Base-by-base conservation (phyloP, 2,888 invertebrate species). In the Agonopterix subpropinquella region DNA sequence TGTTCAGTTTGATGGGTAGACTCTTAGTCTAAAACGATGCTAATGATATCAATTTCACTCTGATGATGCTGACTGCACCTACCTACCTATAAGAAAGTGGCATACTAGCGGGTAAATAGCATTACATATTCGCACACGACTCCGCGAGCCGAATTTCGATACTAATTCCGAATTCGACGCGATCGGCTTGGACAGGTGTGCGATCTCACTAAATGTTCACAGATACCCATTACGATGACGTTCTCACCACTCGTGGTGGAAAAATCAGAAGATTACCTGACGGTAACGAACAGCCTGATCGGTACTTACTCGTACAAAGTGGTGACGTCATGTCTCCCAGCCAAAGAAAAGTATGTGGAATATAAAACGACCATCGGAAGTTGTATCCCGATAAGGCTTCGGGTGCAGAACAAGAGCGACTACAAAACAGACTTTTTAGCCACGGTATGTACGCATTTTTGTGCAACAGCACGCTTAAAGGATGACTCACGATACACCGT, bases 181-280 rank as follows among this genome's bases (percentile, higher is more conserved):
- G 28, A 28, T 5, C 28, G 28, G 28, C 28, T 5, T 7, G 28
- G 28, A 28, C 28, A 28, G 28, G 28, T 28, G 7, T 28, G 28
- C 28, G 5, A 28, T 28, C 7, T 7, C 7, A 28, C 28, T 1
- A 28, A 28, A 28, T 28, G 5, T 15, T 73, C 73, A 36, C 67
- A 86, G 87, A 64, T 73, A 10, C 51, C 59, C 9, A 55, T 87
- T 13, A 49, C 57, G n/a, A 57, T 86, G 65, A 70, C 70, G 5
- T 88, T 79, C 56, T 77, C 82, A 7, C 88, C 88, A 1, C 58
- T 88, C 11, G 83, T 87, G 10, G 80, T 78, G 1, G 88, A 87
- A 1, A 70, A 74, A 44, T 60, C 61, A 1, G 67, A 77, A 44
- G 83, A 80, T 47, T 61, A 54, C 28, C 56, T 88, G 44, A 77